These are phyloP conservation scores for Charaxes varanes DNA, from an alignment of 1,140 invertebrate species.

Conservation along the genomic window DNA sequence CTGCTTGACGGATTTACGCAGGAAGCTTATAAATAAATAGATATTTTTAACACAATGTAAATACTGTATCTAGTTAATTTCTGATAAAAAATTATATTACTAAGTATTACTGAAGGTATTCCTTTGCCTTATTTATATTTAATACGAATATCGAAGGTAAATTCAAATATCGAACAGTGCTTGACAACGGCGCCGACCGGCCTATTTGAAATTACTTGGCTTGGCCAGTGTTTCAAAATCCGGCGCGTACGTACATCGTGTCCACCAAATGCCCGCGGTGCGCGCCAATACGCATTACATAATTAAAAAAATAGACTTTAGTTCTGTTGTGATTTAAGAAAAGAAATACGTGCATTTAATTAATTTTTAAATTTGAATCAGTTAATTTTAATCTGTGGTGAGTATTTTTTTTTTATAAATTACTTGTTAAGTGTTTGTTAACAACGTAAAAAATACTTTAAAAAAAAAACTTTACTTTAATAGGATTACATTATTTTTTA, in stretches of 20 bases:
- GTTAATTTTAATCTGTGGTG: neutral
- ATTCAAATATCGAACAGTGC: slow-evolving; percentile 10
- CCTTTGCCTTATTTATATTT: too few relatives aligned
- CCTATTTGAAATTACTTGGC: slow-evolving; percentile 36
- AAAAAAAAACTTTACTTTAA: too few relatives aligned
- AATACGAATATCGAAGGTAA: too few relatives aligned
- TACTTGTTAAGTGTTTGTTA: neutral
- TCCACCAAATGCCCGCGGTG: slow-evolving; percentile 24
- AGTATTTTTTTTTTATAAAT: neutral
- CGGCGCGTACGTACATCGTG: slow-evolving; percentile 34
- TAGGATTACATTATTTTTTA: too few relatives aligned
- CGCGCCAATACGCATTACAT: slow-evolving; percentile 42
- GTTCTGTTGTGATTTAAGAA: slow-evolving; percentile 1
- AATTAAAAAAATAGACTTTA: slow-evolving; percentile 30
- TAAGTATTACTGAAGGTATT: too few relatives aligned
- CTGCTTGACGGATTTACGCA: too few relatives aligned
- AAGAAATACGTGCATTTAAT: neutral
- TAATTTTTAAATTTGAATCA: neutral
- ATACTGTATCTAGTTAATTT: too few relatives aligned
- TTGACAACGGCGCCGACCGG: slow-evolving; percentile 14
- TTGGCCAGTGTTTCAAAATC: slow-evolving; percentile 55
- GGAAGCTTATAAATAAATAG: too few relatives aligned
- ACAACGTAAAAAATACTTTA: too few relatives aligned
- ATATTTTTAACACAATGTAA: too few relatives aligned
- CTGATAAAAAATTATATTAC: too few relatives aligned